These are phyloP conservation scores for Brachionus rubens DNA, from an alignment of 1,140 invertebrate genomes.

Conservation along the genomic window DNA sequence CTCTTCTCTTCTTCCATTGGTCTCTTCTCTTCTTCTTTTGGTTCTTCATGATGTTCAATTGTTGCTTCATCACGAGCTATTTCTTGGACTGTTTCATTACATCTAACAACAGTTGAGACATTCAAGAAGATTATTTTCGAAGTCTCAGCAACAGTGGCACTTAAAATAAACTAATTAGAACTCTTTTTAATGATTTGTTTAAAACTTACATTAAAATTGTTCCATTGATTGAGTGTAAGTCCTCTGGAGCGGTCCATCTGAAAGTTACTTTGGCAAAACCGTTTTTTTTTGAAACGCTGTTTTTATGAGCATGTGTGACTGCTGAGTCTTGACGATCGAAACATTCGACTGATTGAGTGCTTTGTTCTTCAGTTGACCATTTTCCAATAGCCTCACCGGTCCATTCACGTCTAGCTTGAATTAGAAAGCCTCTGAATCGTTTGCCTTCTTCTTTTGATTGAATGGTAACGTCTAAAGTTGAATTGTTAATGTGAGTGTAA, in stretches of 20 bases:
- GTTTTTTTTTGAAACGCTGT: background rate
- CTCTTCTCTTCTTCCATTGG: too few species aligned
- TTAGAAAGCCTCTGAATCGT: conserved; percentile 14
- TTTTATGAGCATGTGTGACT: conserved; percentile 21
- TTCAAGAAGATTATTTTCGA: conserved; percentile 6
- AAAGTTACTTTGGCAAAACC: conserved; percentile 8
- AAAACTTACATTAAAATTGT: conserved; percentile 3
- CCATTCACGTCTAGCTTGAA: conserved; percentile 31
- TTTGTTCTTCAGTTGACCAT: conserved; percentile 3
- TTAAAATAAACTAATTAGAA: background rate
- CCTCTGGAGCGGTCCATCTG: background rate
- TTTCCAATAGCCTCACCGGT: conserved; percentile 1
- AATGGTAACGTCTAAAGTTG: background rate
- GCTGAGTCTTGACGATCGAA: conserved; percentile 4
- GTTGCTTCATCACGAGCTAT: too few species aligned
- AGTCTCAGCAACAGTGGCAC: conserved; percentile 9
- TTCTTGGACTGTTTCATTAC: too few species aligned
- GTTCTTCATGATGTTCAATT: too few species aligned
- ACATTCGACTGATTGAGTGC: background rate
- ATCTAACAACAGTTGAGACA: background rate
- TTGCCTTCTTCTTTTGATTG: background rate
- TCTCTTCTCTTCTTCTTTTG: too few species aligned
- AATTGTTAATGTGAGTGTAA: background rate
- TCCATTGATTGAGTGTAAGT: background rate
- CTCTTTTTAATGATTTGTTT: background rate